Percentiles rank a stretch among this genome's conserved stretches.
Conservation (phyloP, 2,888 invertebrate species). For the Ectropis crepuscularia region DNA sequence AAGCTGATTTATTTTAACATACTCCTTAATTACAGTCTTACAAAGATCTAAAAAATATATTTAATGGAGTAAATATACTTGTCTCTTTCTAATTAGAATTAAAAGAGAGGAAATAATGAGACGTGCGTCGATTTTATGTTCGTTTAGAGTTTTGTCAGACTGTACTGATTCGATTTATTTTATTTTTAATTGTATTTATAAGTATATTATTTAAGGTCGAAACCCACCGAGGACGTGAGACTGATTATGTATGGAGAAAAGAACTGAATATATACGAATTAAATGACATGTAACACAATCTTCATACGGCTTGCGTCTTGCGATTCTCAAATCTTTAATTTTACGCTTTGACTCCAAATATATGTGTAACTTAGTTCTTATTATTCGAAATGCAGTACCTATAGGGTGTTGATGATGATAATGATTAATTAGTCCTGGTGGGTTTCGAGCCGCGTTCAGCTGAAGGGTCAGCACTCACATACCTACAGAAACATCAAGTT, state of each 20-base stretch:
- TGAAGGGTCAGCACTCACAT: slow-evolving; percentile 11
- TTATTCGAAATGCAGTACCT: background rate
- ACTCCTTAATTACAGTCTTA: slow-evolving; percentile 17
- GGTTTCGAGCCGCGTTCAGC: slow-evolving; percentile 13
- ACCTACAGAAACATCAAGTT: no score
- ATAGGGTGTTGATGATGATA: background rate
- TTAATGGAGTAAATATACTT: background rate
- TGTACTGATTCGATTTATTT: slow-evolving; percentile 27
- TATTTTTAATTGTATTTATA: slow-evolving; percentile 22
- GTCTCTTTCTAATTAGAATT: background rate
- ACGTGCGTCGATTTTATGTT: background rate
- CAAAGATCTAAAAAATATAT: background rate
- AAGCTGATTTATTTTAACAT: slow-evolving; percentile 20
- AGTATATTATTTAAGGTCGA: slow-evolving; percentile 19
- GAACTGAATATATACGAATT: slow-evolving; percentile 7
- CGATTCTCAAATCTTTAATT: slow-evolving; percentile 1
- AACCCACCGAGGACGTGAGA: slow-evolving; percentile 1
- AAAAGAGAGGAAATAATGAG: background rate
- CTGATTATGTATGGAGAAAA: slow-evolving; percentile 3
- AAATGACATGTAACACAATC: background rate
- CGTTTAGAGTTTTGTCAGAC: slow-evolving; percentile 5
- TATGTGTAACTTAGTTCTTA: background rate
- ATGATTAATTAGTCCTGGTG: slow-evolving; percentile 4
- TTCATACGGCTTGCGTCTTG: background rate
- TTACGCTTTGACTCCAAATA: background rate